Base-by-base conservation (phyloP, 2,113 vertebrate species). In the Azemiops feae region DNA sequence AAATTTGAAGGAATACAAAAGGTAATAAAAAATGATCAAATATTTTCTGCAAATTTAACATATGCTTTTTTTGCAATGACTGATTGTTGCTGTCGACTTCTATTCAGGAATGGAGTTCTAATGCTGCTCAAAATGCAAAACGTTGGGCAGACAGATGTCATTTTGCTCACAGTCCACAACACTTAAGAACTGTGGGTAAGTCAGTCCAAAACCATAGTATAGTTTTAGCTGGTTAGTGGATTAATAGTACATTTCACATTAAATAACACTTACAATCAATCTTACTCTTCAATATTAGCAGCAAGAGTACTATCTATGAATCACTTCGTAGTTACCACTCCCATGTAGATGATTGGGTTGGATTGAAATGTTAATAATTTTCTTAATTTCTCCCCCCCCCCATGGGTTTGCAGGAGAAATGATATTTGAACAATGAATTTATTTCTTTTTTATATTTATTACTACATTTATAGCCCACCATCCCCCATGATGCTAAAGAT, bases 131-230 rank as follows among this genome's bases (percentile, higher is more conserved):
- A n/a, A 96, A 96, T 92, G 95, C 97, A 22, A 94, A 96, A 69
- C 88, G 54, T 18, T 97, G 96, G 97, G 97, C 96, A 85, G 90
- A 95, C 25, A 91, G 89, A 64, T 97, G 97, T 89, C 91, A 39
- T 34, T 92, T 96, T 50, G 0, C 58, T 11, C 97, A 97, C 52
- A 97, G 97, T 55, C 0, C 4, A 3, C 0, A 0, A 52, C 3
- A 87, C 0, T 5, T 92, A 0, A 45, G 94, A 45, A 89, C 89
- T 55, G 94, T 86, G 30, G 94, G 96, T 97, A 96, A 2, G 96
- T 97, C 57, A 18, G 89, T 39, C 27, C n/a, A 8, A n/a, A 53
- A 74, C 2, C 4, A 47, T 55, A 47, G 53, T 34, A 45, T 20
- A 74, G 43, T 22, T 43, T 16, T n/a, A 81, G 8, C 18, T 43